These are phyloP conservation scores for Armadillidium nasatum DNA, from an alignment of 1,140 invertebrate genomes.

Conservation along the genomic window DNA sequence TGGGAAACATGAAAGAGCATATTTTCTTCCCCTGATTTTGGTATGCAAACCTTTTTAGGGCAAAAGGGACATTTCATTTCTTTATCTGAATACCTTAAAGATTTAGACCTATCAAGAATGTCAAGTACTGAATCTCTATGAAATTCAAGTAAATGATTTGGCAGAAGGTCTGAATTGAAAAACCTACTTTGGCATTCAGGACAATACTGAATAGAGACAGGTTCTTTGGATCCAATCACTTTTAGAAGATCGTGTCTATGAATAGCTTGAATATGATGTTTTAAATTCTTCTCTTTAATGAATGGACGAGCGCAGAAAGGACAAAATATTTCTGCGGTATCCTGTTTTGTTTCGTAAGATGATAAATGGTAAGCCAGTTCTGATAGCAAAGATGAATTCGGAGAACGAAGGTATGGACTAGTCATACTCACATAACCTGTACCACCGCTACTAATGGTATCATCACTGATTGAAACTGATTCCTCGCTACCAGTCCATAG, in stretches of 20 bases:
- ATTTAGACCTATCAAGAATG: constrained; percentile 35
- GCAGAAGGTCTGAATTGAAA: constrained; percentile 38
- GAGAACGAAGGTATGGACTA: constrained; percentile 37
- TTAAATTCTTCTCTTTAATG: constrained; percentile 37
- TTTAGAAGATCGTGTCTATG: constrained; percentile 36
- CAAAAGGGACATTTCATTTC: constrained; percentile 43
- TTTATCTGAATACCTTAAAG: constrained; percentile 29
- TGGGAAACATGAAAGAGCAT: constrained; percentile 40
- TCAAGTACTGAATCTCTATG: constrained; percentile 40
- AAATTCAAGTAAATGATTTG: constrained; percentile 41
- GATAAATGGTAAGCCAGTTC: constrained; percentile 36
- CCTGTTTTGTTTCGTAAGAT: constrained; percentile 25
- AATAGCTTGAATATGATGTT: constrained; percentile 37
- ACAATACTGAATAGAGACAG: constrained; percentile 36
- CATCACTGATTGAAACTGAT: constrained; percentile 35
- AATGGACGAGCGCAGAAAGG: constrained; percentile 41
- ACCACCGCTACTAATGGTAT: background rate
- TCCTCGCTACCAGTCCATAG: constrained; percentile 35
- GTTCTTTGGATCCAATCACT: constrained; percentile 27
- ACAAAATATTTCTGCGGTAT: constrained; percentile 33
- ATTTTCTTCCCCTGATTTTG: constrained; percentile 37
- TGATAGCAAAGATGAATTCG: constrained; percentile 35
- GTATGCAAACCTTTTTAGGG: constrained; percentile 36
- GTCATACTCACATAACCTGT: constrained; percentile 41
- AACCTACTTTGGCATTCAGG: constrained; percentile 41